Evolutionary conservation across 1,140 invertebrate species (phyloP), one percentile per base, ranked within the genome.

Genomic region (Wasmannia auropunctata): DNA sequence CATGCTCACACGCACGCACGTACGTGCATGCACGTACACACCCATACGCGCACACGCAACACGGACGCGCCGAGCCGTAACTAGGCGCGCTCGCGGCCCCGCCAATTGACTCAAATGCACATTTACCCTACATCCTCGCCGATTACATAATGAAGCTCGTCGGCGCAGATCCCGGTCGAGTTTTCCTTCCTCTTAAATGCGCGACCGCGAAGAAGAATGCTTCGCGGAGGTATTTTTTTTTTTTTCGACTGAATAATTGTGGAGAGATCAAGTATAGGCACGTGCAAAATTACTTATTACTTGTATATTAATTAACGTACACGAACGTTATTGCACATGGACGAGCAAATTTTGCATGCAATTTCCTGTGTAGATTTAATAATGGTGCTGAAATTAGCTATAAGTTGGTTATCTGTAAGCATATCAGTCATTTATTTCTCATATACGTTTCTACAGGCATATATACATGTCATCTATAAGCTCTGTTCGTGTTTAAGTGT

Each of bases 61-160:
- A 72, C 40, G 37, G 51, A 72, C 69, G 51, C 70, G 43, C 62
- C 54, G 65, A 75, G 70, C 65, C 84, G 90, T 86, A 89, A 91
- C 90, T 87, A 87, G 87, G 63, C 79, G 79, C 76, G 90, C 87
- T 92, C 86, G 79, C 79, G 85, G 87, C 65, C 63, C 86, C 83
- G 91, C 87, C 94, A 95, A 95, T 95, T 95, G 94, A 92, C 91
- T 94, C 92, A 93, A 95, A 95, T 95, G 92, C 92, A 94, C 93
- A 93, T 93, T 95, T 95, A 95, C 92, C 93, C 93, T 93, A 95
- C 92, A 94, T 94, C 91, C 90, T 90, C 90, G 88, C 87, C 92
- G 93, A 94, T 94, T 93, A 93, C 91, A 93, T 94, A 94, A 95
- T 94, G 88, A 91, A 87, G 46, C 87, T 87, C 49, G 76, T 16